These are phyloP conservation scores for Miltochrista miniata DNA, from an alignment of 2,888 invertebrate genomes.

Conservation along the genomic window DNA sequence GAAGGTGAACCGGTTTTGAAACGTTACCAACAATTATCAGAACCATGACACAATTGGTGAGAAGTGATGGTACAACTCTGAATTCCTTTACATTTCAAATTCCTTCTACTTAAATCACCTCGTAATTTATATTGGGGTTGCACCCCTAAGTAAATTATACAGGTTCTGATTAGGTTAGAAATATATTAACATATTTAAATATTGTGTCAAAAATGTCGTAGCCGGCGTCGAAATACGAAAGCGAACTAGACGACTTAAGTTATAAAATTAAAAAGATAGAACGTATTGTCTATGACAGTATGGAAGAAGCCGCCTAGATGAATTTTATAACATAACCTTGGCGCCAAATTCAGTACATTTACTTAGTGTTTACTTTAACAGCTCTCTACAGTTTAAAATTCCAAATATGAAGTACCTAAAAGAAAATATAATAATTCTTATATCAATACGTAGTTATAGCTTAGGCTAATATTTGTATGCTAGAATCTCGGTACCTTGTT, in stretches of 20 bases:
- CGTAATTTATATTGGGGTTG: conserved; percentile 79
- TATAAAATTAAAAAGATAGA: conserved; percentile 27
- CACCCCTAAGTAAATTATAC: conserved; percentile 80
- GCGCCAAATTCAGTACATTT: conserved; percentile 31
- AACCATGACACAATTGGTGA: conserved; percentile 70
- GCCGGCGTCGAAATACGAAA: conserved; percentile 65
- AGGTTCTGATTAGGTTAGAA: conserved; percentile 84
- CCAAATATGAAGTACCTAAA: conserved; percentile 58
- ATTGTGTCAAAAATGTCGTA: conserved; percentile 54
- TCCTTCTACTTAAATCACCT: conserved; percentile 84
- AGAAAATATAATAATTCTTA: conserved; percentile 47
- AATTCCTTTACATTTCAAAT: conserved; percentile 62
- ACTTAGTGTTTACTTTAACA: conserved; percentile 29
- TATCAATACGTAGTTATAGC: conserved; percentile 41
- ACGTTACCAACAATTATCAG: conserved; percentile 75
- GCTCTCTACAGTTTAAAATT: conserved; percentile 59
- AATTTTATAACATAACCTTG: conserved; percentile 26
- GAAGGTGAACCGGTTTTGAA: conserved; percentile 4
- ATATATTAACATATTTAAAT: conserved; percentile 44
- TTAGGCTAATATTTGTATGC: conserved; percentile 55
- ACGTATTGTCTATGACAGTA: conserved; percentile 26
- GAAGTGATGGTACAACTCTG: conserved; percentile 70
- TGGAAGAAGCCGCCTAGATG: conserved; percentile 29
- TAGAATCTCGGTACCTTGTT: conserved; percentile 77
- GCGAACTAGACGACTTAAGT: conserved; percentile 53